These are phyloP conservation scores for Hexactinellida sp. DNA, from an alignment of 37 sponge, comb jelly and placozoan genomes.

Conservation along the genomic window DNA sequence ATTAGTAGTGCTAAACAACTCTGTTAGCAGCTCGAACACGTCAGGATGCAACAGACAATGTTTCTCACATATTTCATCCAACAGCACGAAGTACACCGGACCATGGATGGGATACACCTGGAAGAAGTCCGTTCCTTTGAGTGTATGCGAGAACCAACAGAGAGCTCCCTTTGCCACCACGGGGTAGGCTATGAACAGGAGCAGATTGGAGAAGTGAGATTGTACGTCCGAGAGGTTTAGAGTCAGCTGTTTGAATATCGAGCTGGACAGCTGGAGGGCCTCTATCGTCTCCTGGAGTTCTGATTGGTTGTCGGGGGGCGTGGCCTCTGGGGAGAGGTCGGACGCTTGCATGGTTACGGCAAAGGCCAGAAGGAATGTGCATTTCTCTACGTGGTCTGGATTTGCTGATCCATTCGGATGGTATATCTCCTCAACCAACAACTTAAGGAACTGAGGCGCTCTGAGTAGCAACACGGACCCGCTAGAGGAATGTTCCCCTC, in stretches of 20 bases:
- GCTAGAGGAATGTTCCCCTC: background rate
- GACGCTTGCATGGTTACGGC: constrained; percentile 42
- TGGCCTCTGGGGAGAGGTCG: background rate
- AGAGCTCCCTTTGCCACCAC: constrained; percentile 76
- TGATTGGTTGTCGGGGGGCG: constrained; percentile 18
- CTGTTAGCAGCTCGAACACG: background rate
- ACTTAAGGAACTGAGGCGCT: constrained; percentile 28
- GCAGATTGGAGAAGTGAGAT: constrained; percentile 41
- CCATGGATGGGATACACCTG: constrained; percentile 62
- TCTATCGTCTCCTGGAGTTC: constrained; percentile 53
- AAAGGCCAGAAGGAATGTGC: constrained; percentile 76
- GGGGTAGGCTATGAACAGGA: constrained; percentile 52
- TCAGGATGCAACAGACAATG: background rate
- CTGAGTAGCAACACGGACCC: background rate
- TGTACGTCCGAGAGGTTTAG: constrained; percentile 61
- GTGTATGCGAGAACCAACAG: constrained; percentile 60
- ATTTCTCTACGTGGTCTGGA: constrained; percentile 80
- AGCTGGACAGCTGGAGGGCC: constrained; percentile 52
- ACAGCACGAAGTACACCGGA: constrained; percentile 50
- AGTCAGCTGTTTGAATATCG: constrained; percentile 44
- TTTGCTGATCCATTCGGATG: constrained; percentile 57
- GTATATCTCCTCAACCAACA: constrained; percentile 75
- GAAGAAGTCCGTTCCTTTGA: constrained; percentile 51
- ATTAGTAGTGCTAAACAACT: background rate
- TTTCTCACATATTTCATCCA: constrained; percentile 59